These are phyloP conservation scores for Edolisoma coerulescens DNA, from an alignment of 2,113 vertebrate species.

Conservation along the genomic window DNA sequence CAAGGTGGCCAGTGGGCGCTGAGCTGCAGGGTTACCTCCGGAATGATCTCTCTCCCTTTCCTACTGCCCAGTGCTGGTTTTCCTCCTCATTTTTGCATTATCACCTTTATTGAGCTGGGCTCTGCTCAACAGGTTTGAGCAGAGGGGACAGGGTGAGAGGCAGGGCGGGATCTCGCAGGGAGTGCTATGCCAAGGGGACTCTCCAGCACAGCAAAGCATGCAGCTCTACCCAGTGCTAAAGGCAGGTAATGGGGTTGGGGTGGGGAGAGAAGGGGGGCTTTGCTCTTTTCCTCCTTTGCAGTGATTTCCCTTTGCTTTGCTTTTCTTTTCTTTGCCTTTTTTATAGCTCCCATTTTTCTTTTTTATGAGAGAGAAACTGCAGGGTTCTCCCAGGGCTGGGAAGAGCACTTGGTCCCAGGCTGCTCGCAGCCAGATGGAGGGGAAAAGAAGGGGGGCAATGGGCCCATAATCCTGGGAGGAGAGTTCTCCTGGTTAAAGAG, in stretches of 20 bases:
- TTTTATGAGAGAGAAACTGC: constrained; percentile 58
- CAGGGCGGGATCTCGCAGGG: not conserved
- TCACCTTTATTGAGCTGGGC: not conserved
- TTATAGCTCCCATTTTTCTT: constrained; percentile 65
- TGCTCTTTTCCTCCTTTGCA: constrained; percentile 29
- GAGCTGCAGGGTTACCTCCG: not conserved
- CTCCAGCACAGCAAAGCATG: not conserved
- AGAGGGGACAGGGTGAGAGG: not conserved
- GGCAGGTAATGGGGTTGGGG: not conserved
- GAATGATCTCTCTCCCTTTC: not conserved
- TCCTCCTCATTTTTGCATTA: not conserved
- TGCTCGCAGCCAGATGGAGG: constrained; percentile 56
- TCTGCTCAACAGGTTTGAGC: not conserved
- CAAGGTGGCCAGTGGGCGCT: not conserved
- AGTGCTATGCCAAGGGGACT: not conserved
- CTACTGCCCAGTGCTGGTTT: not conserved
- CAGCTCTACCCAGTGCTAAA: not conserved
- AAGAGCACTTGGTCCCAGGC: constrained; percentile 37
- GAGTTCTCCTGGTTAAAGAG: constrained; percentile 35
- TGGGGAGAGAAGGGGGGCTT: not conserved
- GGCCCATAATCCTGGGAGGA: not conserved
- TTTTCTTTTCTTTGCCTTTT: constrained; percentile 55
- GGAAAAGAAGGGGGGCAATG: constrained; percentile 40
- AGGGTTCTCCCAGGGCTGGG: constrained; percentile 48
- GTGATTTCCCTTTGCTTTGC: constrained; percentile 36